Evolutionary conservation across 2,797 vertebrate genomes (phyloP).

Genomic region (Myotis daubentonii): DNA sequence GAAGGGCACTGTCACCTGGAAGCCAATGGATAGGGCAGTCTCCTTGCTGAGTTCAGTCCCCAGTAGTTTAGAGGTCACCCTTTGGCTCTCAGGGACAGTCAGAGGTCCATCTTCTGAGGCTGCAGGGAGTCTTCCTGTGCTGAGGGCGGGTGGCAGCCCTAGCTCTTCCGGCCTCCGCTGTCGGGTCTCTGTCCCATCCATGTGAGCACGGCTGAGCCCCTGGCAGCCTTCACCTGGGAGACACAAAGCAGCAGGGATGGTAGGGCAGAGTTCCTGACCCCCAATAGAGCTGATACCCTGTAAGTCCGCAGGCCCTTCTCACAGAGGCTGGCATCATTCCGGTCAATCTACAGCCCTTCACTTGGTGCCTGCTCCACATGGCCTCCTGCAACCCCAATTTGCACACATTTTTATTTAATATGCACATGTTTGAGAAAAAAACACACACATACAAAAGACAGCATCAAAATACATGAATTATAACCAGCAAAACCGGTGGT

Average conservation of each 20-base stretch:
- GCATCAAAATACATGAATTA: not conserved
- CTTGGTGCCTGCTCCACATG: too few species aligned
- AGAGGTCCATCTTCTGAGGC: conserved; percentile 75
- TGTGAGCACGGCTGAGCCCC: conserved; percentile 72
- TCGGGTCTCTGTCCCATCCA: conserved; percentile 91
- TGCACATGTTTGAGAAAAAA: not conserved
- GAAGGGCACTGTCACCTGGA: conserved; percentile 91
- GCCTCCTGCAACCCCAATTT: not conserved
- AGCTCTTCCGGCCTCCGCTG: conserved; percentile 86
- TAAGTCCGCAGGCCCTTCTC: not conserved
- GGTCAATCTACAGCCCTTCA: not conserved
- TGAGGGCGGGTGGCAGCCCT: conserved; percentile 84
- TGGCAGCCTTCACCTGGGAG: conserved; percentile 55
- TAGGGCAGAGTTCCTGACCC: not conserved
- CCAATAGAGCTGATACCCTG: not conserved
- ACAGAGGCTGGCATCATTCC: not conserved
- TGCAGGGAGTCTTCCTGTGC: conserved; percentile 83
- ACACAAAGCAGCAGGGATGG: not conserved
- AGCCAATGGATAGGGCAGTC: conserved; percentile 84
- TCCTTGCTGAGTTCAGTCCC: conserved; percentile 86
- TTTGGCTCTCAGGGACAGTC: conserved; percentile 82
- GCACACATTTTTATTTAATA: not conserved
- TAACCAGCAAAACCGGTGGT: not conserved
- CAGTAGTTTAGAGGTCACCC: conserved; percentile 82
- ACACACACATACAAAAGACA: too few species aligned